Evolutionary conservation across 1,140 invertebrate species (phyloP), one percentile per base, ranked within the genome.

Genomic region (Hycleus cichorii): DNA sequence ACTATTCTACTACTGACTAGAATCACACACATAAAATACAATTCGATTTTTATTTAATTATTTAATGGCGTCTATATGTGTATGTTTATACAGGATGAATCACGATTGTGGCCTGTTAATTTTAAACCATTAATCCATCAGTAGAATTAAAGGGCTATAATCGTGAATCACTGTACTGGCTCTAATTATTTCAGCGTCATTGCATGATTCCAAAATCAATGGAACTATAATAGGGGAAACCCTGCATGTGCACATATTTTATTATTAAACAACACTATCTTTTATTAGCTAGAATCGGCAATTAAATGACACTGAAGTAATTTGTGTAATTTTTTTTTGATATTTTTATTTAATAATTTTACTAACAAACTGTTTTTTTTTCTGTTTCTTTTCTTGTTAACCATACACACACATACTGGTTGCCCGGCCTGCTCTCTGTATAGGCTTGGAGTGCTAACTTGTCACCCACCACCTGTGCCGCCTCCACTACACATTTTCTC

Each of bases 311-410:
- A 25, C 9, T 26, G 9, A 47, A 47, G 3, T 32, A 47, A 26
- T 47, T 47, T 9, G 4, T 47, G 2, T 9, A 18, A 18, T 26
- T 32, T 12, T 10, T 25, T 7, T 12, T 47, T 47, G 8, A 25
- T 25, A 12, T 47, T 10, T 12, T 10, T 9, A 18, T 8, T 10
- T 6, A 47, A 11, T 52, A 76, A 74, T n/a, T 42, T 42, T 76
- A 80, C 78, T 80, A 80, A 80, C 78, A 79, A 77, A 77, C 77
- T 79, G 76, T 80, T 79, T 79, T 79, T 12, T 75, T 77, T 79
- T 79, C 78, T 75, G 77, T 78, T 79, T 80, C 77, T 77, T 79
- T 78, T 79, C 77, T 64, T 64, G 63, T 64, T 64, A 64, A 64
- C 63, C 57, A 18, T 18, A 18, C 18, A 18, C 18, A 18, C 18